Conservation (phyloP, 2,113 vertebrate genomes). For the Ctenomys sociabilis region DNA sequence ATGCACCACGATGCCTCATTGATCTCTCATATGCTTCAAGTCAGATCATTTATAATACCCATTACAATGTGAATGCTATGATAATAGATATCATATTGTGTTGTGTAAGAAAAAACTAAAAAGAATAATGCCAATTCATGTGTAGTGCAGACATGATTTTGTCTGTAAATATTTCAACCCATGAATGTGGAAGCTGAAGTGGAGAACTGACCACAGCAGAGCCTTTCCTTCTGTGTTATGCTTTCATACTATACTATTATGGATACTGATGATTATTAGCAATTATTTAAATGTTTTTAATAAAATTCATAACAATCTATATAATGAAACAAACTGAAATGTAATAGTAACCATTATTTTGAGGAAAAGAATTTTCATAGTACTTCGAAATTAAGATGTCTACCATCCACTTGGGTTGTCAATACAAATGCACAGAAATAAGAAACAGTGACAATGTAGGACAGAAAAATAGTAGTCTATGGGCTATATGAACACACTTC, state of each 20-base stretch:
- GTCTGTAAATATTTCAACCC: neutral
- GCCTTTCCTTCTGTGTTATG: neutral
- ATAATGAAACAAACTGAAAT: slow-evolving; percentile 10
- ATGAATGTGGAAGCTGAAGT: neutral
- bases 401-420: slow-evolving; percentile 65
- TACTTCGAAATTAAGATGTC: neutral
- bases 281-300: slow-evolving; percentile 33
- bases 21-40: neutral
- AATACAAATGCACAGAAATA: slow-evolving; percentile 68
- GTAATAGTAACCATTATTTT: neutral
- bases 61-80: neutral
- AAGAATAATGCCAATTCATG: neutral
- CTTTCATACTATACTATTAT: neutral
- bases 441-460: slow-evolving; percentile 70
- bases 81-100: neutral
- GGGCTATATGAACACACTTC: slow-evolving; percentile 62
- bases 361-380: slow-evolving; percentile 41
- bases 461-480: slow-evolving; percentile 69
- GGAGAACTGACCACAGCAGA: neutral
- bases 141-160: neutral
- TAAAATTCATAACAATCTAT: slow-evolving; percentile 5
- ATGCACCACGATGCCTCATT: neutral
- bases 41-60: neutral
- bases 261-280: neutral
- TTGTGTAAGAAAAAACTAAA: neutral